Evolutionary conservation across 2,113 vertebrate species (phyloP).

Genomic region (Cochlearius cochlearius): DNA sequence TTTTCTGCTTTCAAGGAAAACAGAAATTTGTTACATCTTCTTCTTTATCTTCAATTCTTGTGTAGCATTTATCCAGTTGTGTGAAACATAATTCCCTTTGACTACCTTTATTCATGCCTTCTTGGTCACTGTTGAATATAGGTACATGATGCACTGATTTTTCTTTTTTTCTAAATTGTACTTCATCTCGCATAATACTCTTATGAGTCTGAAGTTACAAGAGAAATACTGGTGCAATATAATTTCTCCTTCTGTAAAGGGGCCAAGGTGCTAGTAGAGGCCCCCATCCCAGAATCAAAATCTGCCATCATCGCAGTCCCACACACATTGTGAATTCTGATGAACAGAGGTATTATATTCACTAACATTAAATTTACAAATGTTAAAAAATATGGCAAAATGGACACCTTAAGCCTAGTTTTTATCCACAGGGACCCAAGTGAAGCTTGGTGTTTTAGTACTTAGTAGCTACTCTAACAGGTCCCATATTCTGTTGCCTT

Average conservation of each 20-base stretch:
- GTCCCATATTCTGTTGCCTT: background rate
- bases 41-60: background rate
- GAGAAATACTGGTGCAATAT: background rate
- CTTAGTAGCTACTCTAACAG: background rate
- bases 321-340: background rate
- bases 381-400: background rate
- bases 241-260: background rate
- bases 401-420: background rate
- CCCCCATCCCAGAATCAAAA: background rate
- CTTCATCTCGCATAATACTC: background rate
- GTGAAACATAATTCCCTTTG: background rate
- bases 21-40: background rate
- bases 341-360: background rate
- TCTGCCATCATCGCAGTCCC: fast-evolving
- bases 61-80: background rate
- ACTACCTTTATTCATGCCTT: background rate
- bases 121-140: background rate
- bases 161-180: background rate
- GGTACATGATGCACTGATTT: background rate
- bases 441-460: background rate
- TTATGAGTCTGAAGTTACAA: background rate
- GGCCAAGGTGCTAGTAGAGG: background rate
- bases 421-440: background rate
- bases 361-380: background rate
- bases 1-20: background rate